Percentiles rank a stretch among this genome's conserved stretches.
phyloP scores from a whole-genome alignment of 2,113 vertebrate species.

The Indri indri region DNA sequence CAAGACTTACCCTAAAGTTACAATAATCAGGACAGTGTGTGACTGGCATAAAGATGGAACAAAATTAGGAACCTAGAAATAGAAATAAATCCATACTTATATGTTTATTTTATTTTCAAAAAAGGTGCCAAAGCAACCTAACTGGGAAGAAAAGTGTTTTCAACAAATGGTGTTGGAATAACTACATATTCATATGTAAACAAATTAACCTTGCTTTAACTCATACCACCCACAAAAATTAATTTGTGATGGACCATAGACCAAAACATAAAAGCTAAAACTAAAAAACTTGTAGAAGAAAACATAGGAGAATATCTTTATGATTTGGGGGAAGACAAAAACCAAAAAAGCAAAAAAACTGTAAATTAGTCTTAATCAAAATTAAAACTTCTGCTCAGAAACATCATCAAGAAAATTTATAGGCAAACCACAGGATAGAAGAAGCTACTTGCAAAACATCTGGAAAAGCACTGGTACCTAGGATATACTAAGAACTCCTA shows the following conservation, averaged over 20 bases:
- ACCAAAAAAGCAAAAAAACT: neutral
- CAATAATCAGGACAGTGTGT: neutral
- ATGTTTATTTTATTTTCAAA: neutral
- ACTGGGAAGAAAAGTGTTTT: neutral
- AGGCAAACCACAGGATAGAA: neutral
- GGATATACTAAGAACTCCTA: neutral
- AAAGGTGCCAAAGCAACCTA: neutral
- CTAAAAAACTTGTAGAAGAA: neutral
- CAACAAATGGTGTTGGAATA: neutral
- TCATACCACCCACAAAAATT: neutral
- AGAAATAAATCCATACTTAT: neutral
- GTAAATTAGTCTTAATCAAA: neutral
- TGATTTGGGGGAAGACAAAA: neutral
- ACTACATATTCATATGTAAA: neutral
- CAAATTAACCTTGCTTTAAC: neutral
- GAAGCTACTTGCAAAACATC: neutral
- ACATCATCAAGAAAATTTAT: neutral
- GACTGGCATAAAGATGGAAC: neutral
- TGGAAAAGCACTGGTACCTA: neutral
- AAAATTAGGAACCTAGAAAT: neutral
- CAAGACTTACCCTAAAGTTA: neutral
- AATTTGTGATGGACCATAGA: neutral
- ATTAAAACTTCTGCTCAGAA: neutral
- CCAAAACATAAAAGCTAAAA: neutral
- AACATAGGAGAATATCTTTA: neutral